These are phyloP conservation scores for Mesoligia furuncula DNA, from an alignment of 2,888 invertebrate genomes.

Conservation along the genomic window DNA sequence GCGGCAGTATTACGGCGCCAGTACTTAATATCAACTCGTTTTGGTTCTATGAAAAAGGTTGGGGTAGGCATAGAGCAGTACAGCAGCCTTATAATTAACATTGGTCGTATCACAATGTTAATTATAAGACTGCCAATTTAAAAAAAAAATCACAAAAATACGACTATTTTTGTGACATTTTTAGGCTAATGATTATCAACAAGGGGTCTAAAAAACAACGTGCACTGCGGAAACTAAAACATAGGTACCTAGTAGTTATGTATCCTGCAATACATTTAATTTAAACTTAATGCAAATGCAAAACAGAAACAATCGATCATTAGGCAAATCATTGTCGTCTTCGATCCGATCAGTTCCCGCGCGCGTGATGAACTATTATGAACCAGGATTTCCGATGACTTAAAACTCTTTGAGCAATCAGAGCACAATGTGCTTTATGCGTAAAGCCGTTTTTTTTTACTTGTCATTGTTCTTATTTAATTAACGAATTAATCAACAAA, in stretches of 20 bases:
- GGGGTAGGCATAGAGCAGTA: not conserved
- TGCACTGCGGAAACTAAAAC: not conserved
- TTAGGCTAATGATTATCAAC: not conserved
- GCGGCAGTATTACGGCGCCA: not conserved
- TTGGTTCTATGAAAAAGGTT: not conserved
- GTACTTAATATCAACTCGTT: conserved; percentile 1
- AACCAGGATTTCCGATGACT: conserved; percentile 85
- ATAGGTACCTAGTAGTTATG: not conserved
- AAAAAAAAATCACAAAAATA: too few species aligned
- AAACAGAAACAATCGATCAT: conserved; percentile 50
- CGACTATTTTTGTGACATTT: not conserved
- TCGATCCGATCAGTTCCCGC: conserved; percentile 35
- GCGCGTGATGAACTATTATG: conserved; percentile 70
- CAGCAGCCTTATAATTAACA: too few species aligned
- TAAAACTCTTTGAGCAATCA: conserved; percentile 69
- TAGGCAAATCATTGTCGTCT: conserved; percentile 46
- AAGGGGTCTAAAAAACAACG: not conserved
- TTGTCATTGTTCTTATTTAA: conserved; percentile 76
- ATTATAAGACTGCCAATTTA: too few species aligned
- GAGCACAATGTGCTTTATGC: conserved; percentile 77
- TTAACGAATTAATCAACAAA: conserved; percentile 79
- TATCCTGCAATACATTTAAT: conserved; percentile 32
- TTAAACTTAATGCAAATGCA: conserved; percentile 27
- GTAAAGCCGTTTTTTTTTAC: conserved; percentile 75
- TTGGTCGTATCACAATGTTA: too few species aligned